phyloP scores from a whole-genome alignment of 2,888 invertebrate species.

The Drosophila cognata region DNA sequence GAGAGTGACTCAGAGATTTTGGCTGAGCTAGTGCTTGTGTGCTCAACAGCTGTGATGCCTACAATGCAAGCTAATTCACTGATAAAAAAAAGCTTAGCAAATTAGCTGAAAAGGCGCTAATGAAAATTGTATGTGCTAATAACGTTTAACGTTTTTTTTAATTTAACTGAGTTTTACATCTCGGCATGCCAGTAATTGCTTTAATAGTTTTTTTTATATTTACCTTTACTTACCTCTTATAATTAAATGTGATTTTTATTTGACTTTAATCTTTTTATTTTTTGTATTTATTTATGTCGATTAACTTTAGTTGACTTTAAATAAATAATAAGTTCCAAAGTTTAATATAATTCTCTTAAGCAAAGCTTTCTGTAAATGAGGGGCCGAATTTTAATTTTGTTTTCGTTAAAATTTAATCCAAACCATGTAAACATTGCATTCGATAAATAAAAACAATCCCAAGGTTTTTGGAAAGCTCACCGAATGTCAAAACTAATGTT shows the following conservation, averaged over 20 bases:
- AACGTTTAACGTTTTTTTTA: not conserved
- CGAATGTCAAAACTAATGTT: not conserved
- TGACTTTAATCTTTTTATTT: too few species aligned
- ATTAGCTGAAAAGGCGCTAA: not conserved
- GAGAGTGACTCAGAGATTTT: not conserved
- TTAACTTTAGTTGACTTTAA: not conserved
- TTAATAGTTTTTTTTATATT: not conserved
- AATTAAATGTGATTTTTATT: not conserved
- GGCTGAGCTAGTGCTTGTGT: not conserved
- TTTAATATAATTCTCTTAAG: not conserved
- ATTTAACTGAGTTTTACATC: not conserved
- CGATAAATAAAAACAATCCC: too few species aligned
- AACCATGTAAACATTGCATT: not conserved
- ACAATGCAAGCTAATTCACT: not conserved
- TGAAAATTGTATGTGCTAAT: not conserved
- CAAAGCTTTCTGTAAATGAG: not conserved
- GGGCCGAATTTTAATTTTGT: not conserved
- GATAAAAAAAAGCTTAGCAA: not conserved
- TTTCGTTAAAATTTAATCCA: not conserved
- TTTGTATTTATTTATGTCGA: not conserved
- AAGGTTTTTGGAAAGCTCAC: not conserved
- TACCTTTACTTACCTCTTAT: not conserved
- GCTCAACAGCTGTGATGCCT: not conserved
- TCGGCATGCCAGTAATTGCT: not conserved
- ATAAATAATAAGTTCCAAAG: not conserved